phyloP scores from a whole-genome alignment of 2,888 invertebrate genomes.

The Drosophila mercatorum region DNA sequence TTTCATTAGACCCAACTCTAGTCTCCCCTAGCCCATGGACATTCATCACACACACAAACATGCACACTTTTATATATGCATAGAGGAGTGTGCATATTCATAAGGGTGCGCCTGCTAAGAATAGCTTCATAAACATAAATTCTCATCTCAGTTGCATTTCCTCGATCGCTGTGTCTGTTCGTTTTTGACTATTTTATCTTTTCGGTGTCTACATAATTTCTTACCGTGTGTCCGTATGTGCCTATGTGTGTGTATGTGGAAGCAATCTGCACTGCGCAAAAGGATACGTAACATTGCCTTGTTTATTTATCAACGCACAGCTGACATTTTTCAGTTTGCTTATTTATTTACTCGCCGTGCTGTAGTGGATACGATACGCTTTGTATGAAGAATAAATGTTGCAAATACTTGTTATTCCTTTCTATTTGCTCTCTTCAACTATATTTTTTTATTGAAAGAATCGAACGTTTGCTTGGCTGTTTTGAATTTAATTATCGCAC shows the following conservation, averaged over 20 bases:
- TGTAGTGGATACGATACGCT: neutral
- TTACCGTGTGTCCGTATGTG: conserved; percentile 18
- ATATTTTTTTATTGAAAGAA: neutral
- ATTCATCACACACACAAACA: conserved; percentile 43
- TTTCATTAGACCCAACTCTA: conserved; percentile 37
- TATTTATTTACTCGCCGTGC: conserved; percentile 10
- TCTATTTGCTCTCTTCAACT: neutral
- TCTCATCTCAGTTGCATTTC: conserved; percentile 77
- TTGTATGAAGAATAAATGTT: neutral
- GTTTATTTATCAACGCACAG: conserved; percentile 24
- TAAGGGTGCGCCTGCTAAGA: conserved; percentile 48
- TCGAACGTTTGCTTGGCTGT: neutral
- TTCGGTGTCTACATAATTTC: conserved; percentile 59
- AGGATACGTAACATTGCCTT: conserved; percentile 5
- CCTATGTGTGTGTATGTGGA: conserved; percentile 1
- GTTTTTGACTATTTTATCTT: conserved; percentile 58
- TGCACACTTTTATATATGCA: neutral
- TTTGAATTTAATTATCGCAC: conserved; percentile 26
- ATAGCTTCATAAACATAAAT: conserved; percentile 75
- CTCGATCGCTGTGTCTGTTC: conserved; percentile 63
- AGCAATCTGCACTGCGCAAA: conserved; percentile 41
- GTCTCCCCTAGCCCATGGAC: neutral
- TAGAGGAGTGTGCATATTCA: conserved; percentile 50
- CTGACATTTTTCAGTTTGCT: conserved; percentile 6
- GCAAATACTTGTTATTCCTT: neutral